Evolutionary conservation across 2,888 invertebrate genomes (phyloP).

Genomic region (Cosmopolites sordidus): DNA sequence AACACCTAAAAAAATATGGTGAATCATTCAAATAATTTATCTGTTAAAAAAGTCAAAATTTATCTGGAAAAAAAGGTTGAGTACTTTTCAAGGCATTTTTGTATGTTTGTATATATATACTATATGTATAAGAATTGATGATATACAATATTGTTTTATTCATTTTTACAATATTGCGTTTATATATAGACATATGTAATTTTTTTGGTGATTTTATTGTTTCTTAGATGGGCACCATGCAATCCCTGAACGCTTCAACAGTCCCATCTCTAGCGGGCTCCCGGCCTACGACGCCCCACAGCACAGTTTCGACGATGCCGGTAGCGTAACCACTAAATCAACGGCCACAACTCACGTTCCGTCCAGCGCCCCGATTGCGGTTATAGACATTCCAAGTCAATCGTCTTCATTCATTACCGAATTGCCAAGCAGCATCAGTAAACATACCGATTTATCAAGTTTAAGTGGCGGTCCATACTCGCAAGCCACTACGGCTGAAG

Average conservation of each 20-base stretch:
- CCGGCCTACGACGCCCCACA: constrained; percentile 85
- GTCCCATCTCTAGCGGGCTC: constrained; percentile 85
- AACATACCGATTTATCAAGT: constrained; percentile 21
- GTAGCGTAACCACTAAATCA: constrained; percentile 39
- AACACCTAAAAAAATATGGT: too few species aligned
- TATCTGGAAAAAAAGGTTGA: too few species aligned
- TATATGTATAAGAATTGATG: too few species aligned
- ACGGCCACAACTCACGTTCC: constrained; percentile 6
- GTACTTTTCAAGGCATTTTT: too few species aligned
- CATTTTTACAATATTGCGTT: too few species aligned
- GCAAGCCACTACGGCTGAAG: constrained; percentile 9
- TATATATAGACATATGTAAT: too few species aligned
- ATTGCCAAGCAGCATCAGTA: constrained; percentile 23
- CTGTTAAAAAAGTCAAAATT: too few species aligned
- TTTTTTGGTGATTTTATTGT: too few species aligned
- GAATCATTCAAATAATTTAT: too few species aligned
- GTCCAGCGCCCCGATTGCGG: constrained; percentile 12
- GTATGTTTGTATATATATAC: too few species aligned
- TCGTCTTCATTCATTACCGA: constrained; percentile 27
- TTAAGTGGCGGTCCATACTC: constrained; percentile 11
- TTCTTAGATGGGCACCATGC: constrained; percentile 83
- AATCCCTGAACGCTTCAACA: constrained; percentile 75
- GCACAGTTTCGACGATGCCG: constrained; percentile 85
- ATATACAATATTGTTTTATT: too few species aligned
- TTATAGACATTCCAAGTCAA: constrained; percentile 18